Conservation (phyloP, 1,140 invertebrate genomes). For the Brachionus asplanchnoidis region DNA sequence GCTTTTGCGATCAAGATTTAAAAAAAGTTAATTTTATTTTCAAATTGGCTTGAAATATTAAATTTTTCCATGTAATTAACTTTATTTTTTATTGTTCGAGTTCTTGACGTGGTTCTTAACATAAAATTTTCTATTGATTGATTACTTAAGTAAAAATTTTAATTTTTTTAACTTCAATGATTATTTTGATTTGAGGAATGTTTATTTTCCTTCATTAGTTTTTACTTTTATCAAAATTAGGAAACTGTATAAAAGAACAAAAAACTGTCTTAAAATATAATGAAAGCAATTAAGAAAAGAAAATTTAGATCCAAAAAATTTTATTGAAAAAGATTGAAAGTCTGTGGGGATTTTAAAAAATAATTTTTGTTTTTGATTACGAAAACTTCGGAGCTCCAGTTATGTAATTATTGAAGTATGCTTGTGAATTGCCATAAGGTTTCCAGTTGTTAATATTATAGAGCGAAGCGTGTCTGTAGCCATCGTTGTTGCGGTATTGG, state of each 20-base stretch:
- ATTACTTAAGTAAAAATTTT: neutral
- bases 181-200: constrained; percentile 19
- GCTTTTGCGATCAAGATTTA: neutral
- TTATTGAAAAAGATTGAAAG: constrained; percentile 16
- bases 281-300: neutral
- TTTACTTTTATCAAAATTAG: neutral
- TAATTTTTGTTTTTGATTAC: neutral
- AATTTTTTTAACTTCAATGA: neutral
- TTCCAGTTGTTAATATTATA: constrained; percentile 33
- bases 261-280: neutral
- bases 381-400: constrained; percentile 36
- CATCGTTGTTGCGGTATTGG: constrained; percentile 29
- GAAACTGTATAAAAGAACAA: neutral
- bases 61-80: neutral
- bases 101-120: neutral
- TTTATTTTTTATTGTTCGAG: neutral
- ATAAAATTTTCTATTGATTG: constrained; percentile 19
- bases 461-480: constrained; percentile 13
- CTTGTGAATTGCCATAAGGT: constrained; percentile 20
- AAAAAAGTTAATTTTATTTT: neutral
- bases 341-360: neutral
- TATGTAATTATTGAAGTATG: constrained; percentile 38
- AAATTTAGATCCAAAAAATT: neutral
- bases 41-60: neutral
- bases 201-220: neutral